Evolutionary conservation across 2,113 vertebrate genomes (phyloP).

Genomic region (Acanthochromis polyacanthus): DNA sequence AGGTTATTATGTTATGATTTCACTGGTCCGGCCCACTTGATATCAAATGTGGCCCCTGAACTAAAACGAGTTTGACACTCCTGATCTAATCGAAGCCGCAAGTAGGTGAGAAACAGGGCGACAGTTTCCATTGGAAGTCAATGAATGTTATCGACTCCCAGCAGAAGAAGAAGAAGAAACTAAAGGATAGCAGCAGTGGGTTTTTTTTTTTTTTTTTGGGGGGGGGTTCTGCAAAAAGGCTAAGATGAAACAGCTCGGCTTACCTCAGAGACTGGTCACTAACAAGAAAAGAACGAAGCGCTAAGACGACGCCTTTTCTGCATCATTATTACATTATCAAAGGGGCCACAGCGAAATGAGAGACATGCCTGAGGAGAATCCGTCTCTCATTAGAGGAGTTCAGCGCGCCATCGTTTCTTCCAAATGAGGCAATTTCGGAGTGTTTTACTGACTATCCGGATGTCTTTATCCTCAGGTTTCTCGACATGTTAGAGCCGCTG

Average conservation of each 20-base stretch:
- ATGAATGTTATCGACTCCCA: conserved; percentile 43
- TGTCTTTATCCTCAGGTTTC: conserved; percentile 39
- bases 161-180: conserved; percentile 7
- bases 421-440: conserved; percentile 63
- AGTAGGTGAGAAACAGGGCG: too few relatives aligned
- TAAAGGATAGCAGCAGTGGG: conserved; percentile 9
- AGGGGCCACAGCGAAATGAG: conserved; percentile 47
- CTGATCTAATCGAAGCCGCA: conserved; percentile 15
- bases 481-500: conserved; percentile 26
- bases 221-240: conserved; percentile 6
- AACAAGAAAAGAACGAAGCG: conserved; percentile 53
- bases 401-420: conserved; percentile 34
- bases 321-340: conserved; percentile 70
- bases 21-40: too few relatives aligned
- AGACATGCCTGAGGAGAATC: conserved; percentile 54
- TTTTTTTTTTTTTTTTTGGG: not conserved
- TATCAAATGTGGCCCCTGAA: too few relatives aligned
- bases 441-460: conserved; percentile 45
- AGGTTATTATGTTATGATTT: too few relatives aligned
- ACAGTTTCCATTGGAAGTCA: conserved; percentile 25
- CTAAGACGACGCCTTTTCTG: conserved; percentile 46
- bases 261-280: conserved; percentile 51
- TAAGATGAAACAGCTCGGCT: conserved; percentile 39
- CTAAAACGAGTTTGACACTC: too few relatives aligned
- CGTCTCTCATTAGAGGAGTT: conserved; percentile 60